These are phyloP conservation scores for Palythoa grandis DNA, from an alignment of 92 coral and sea anemone genomes.

Conservation along the genomic window DNA sequence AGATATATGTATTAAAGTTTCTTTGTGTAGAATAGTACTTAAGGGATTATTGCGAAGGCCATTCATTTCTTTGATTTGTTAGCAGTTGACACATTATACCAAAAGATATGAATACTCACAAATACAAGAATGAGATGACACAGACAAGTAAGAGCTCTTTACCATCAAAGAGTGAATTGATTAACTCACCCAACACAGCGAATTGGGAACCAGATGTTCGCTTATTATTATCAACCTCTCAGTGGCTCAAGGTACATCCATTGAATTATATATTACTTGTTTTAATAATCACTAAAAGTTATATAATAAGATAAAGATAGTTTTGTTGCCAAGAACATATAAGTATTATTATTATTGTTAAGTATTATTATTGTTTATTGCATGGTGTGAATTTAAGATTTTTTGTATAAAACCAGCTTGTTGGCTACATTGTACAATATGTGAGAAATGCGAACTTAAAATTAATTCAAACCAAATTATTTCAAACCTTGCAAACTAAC, in stretches of 20 bases:
- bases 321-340: too few species aligned
- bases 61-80: neutral
- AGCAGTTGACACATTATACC: neutral
- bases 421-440: too few species aligned
- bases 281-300: neutral
- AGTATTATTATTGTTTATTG: too few species aligned
- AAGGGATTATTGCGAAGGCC: neutral
- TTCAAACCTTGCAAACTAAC: too few species aligned
- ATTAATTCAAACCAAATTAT: too few species aligned
- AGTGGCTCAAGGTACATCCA: slow-evolving; percentile 85
- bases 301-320: neutral
- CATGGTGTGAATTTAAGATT: too few species aligned
- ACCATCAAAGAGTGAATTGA: slow-evolving; percentile 80
- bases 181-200: slow-evolving; percentile 77
- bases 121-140: slow-evolving; percentile 19
- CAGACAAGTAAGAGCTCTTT: slow-evolving; percentile 43
- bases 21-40: neutral
- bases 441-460: too few species aligned
- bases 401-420: neutral
- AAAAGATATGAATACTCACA: slow-evolving; percentile 12
- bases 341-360: too few species aligned
- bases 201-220: slow-evolving; percentile 96
- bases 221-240: slow-evolving; percentile 86
- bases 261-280: neutral
- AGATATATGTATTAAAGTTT: too few species aligned